Conservation (phyloP, 2,113 vertebrate genomes). For the Corvus hawaiiensis region DNA sequence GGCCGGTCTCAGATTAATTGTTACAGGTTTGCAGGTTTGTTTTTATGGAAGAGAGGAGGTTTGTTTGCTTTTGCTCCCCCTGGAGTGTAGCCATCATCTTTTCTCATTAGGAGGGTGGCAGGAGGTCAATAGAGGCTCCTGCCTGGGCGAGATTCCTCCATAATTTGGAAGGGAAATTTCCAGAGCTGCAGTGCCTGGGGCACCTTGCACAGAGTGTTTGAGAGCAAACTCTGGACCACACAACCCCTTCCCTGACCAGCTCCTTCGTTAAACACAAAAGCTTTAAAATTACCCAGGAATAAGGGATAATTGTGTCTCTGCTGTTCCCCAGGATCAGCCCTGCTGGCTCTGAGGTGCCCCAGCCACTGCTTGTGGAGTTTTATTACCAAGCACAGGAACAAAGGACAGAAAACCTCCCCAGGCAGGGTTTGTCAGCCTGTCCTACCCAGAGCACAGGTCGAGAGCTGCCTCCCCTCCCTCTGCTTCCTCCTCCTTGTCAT, state of each 20-base stretch:
- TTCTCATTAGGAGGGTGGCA: constrained; percentile 46
- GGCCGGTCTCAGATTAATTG: not conserved
- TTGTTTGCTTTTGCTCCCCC: constrained; percentile 12
- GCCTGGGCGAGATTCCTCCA: not conserved
- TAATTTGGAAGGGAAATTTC: not conserved
- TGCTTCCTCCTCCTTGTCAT: not conserved
- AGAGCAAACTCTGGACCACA: not conserved
- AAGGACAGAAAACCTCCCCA: not conserved
- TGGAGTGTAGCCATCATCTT: constrained; percentile 22
- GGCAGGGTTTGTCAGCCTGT: not conserved
- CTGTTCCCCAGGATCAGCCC: not conserved
- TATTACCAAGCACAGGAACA: not conserved
- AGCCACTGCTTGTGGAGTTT: not conserved
- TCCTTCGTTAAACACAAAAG: not conserved
- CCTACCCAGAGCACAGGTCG: not conserved
- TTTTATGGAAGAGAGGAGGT: not conserved
- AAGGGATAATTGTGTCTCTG: not conserved
- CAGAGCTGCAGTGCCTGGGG: not conserved
- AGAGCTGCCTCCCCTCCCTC: not conserved
- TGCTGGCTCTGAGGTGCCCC: not conserved
- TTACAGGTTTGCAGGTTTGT: not conserved
- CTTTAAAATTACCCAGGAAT: not conserved
- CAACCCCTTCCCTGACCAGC: not conserved
- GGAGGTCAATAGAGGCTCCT: constrained; percentile 29
- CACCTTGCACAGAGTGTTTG: not conserved